Percentiles rank a stretch among this genome's conserved stretches.
These are phyloP conservation scores for Campopleginae sp. DNA, from an alignment of 2,888 invertebrate species.

Conservation along the genomic window DNA sequence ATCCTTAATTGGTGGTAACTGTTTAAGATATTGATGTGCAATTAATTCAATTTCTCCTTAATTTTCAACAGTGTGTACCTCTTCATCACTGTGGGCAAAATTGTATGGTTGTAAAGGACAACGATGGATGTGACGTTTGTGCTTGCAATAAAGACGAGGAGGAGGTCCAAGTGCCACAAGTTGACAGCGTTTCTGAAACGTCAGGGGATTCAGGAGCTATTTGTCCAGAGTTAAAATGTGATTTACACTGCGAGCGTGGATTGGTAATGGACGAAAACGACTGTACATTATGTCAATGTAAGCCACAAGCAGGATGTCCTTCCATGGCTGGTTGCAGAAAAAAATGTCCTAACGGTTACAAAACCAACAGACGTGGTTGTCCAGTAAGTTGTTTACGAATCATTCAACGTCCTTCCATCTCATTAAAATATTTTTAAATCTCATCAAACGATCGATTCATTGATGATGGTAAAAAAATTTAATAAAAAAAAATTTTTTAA, in stretches of 20 bases:
- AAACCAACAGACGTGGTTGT: slow-evolving; percentile 79
- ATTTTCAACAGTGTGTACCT: slow-evolving; percentile 71
- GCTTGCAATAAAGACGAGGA: slow-evolving; percentile 70
- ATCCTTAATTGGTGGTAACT: no score
- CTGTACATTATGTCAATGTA: slow-evolving; percentile 80
- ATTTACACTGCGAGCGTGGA: slow-evolving; percentile 79
- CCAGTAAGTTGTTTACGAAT: slow-evolving; percentile 72
- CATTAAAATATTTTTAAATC: not conserved
- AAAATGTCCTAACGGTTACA: slow-evolving; percentile 79
- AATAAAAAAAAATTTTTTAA: fast-evolving
- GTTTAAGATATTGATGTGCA: no score
- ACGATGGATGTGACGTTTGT: slow-evolving; percentile 77
- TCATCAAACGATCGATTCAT: not conserved
- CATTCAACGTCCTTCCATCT: not conserved
- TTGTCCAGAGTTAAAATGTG: slow-evolving; percentile 78
- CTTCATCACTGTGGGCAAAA: slow-evolving; percentile 73
- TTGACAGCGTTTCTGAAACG: slow-evolving; percentile 58
- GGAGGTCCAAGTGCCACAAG: slow-evolving; percentile 62
- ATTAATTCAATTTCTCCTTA: not conserved
- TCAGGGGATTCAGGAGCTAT: slow-evolving; percentile 67
- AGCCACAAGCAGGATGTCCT: slow-evolving; percentile 75
- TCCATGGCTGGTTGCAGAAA: slow-evolving; percentile 76
- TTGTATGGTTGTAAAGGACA: slow-evolving; percentile 76
- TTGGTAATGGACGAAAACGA: slow-evolving; percentile 79
- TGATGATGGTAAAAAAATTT: not conserved